These are phyloP conservation scores for Cololabis saira DNA, from an alignment of 2,113 vertebrate species.

Conservation along the genomic window DNA sequence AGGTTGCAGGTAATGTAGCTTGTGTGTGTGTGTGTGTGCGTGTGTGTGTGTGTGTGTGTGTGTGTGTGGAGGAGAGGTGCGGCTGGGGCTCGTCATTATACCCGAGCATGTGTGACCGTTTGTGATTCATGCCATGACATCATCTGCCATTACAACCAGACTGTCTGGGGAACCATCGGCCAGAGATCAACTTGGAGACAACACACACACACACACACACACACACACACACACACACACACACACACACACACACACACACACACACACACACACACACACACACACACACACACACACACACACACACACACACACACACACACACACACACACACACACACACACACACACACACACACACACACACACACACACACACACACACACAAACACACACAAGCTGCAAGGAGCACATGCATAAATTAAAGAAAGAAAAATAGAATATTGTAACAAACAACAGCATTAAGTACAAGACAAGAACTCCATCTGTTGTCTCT, in stretches of 20 bases:
- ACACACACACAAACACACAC: not conserved
- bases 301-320: slow-evolving; percentile 3
- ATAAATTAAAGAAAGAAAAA: not conserved
- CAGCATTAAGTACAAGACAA: accelerated
- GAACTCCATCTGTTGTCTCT: not conserved
- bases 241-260: slow-evolving; percentile 13
- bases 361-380: slow-evolving; percentile 11
- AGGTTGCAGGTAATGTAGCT: slow-evolving; percentile 73
- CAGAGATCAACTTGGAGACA: slow-evolving; percentile 65
- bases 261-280: not conserved
- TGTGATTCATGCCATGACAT: slow-evolving; percentile 82
- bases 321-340: slow-evolving; percentile 13
- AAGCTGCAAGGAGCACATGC: not conserved
- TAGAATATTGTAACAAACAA: not conserved
- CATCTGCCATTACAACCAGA: slow-evolving; percentile 79
- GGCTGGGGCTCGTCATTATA: slow-evolving; percentile 70
- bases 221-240: not conserved
- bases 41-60: slow-evolving; percentile 26
- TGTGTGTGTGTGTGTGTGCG: slow-evolving; percentile 1
- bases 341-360: not conserved
- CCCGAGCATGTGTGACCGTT: slow-evolving; percentile 76
- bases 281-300: not conserved
- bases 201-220: slow-evolving; percentile 20
- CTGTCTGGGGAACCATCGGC: slow-evolving; percentile 73
- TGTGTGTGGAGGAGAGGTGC: slow-evolving; percentile 14